These are phyloP conservation scores for Trachelus troglodyta DNA, from an alignment of 2,888 invertebrate species.

Conservation along the genomic window DNA sequence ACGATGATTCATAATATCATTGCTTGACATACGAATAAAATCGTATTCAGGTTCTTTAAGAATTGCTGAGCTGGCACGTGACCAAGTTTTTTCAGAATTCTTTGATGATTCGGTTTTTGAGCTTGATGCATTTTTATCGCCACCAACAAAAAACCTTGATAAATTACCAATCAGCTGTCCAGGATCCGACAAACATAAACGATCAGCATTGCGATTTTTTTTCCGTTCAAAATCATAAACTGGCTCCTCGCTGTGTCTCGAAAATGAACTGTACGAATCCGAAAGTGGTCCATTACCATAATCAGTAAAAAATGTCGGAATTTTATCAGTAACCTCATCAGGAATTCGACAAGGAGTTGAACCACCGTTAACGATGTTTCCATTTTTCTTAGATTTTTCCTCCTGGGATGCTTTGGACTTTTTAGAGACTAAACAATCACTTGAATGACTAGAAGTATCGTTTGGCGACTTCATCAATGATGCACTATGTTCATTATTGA, in stretches of 20 bases:
- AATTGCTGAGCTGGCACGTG: not conserved
- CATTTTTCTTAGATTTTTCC: not conserved
- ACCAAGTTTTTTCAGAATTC: not conserved
- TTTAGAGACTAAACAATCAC: not conserved
- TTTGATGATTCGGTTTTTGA: not conserved
- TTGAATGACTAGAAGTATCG: not conserved
- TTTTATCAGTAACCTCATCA: constrained; percentile 1
- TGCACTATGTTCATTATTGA: not conserved
- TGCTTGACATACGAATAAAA: not conserved
- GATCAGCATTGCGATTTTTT: not conserved
- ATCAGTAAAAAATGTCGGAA: not conserved
- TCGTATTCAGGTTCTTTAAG: not conserved
- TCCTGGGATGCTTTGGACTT: not conserved
- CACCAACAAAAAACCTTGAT: not conserved
- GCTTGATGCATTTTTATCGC: not conserved
- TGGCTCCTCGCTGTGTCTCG: not conserved
- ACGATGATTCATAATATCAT: not conserved
- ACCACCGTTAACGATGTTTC: constrained; percentile 5
- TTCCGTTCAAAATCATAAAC: not conserved
- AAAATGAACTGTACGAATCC: not conserved
- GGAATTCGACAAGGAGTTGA: not conserved
- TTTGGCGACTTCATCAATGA: not conserved
- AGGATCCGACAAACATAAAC: not conserved
- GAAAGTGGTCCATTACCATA: not conserved
- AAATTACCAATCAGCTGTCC: not conserved